Base-by-base conservation (phyloP, 92 coral and sea anemone genomes). In the Heteractis magnifica region DNA sequence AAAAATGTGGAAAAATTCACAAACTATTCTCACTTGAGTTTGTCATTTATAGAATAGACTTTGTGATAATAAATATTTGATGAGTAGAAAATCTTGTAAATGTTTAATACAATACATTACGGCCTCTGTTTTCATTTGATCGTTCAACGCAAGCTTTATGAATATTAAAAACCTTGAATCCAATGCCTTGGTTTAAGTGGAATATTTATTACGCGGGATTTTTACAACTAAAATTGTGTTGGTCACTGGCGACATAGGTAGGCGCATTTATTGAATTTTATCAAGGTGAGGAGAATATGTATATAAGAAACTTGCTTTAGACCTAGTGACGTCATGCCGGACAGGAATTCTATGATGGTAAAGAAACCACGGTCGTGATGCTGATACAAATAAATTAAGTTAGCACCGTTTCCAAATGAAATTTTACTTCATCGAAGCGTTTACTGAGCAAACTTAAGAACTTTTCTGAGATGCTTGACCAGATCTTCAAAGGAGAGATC, bases 401-500 rank as follows among this genome's bases (percentile, higher is more conserved):
- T 41, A 52, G 18, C 12, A 76, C 58, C 44, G 1, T 52, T 16
- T 49, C 12, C 14, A 18, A 76, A 21, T 21, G 60, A 52, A 51
- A 5, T 76, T 20, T 10, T 51, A 51, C 21, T 50, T 34, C 6
- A 13, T 18, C 4, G 49, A 73, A 49, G 23, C n/a, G 20, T 49
- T 74, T 74, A 6, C 41, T 10, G 12, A 73, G 77, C n/a, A 73
- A 26, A 26, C 6, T 21, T 11, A 51, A 65, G 16, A 21, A 49
- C 19, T 5, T 10, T 8, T 51, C 56, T 41, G 87, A 84, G 41
- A 97, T 92, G 94, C 83, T 97, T 78, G 95, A 97, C 51, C 92
- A 97, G 79, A 87, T 97, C 52, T 94, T 94, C 84, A 97, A 94
- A 80, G 99, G 99, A 26, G 99, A 97, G 85, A 85, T 90, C 52